Evolutionary conservation across 2,888 invertebrate genomes (phyloP).

Genomic region (Tenodera sinensis): DNA sequence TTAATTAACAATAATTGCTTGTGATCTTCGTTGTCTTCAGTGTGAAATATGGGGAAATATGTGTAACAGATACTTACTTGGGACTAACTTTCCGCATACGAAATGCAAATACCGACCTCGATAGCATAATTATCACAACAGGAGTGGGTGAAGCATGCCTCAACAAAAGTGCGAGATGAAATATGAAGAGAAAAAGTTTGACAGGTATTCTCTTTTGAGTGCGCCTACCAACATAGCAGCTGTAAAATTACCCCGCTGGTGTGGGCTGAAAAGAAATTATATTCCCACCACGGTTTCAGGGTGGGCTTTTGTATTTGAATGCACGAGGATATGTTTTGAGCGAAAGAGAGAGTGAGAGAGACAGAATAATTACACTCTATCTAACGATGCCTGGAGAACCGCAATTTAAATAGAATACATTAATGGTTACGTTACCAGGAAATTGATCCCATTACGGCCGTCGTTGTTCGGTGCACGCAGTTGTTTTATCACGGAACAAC

Average conservation of each 20-base stretch:
- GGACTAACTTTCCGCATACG: too few relatives aligned
- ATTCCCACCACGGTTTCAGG: not conserved
- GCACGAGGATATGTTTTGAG: not conserved
- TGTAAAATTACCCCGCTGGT: not conserved
- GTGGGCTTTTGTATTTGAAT: not conserved
- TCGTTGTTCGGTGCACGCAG: not conserved
- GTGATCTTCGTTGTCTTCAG: too few relatives aligned
- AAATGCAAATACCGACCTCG: not conserved
- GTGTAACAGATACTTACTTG: too few relatives aligned
- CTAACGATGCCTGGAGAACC: not conserved
- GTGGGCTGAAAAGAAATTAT: not conserved
- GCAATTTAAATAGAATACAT: not conserved
- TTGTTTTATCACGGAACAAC: not conserved
- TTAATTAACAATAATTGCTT: too few relatives aligned
- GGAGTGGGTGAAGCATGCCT: not conserved
- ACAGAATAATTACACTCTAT: not conserved
- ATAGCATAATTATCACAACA: not conserved
- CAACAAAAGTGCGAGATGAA: not conserved
- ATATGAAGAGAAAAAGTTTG: not conserved
- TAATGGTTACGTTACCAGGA: not conserved
- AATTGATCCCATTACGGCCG: not conserved
- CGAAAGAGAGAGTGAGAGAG: not conserved
- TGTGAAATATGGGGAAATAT: too few relatives aligned
- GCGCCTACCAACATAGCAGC: not conserved
- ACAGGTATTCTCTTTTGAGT: not conserved